Evolutionary conservation across 2,888 invertebrate genomes (phyloP), one percentile per base, ranked within the genome.

Genomic region (Zelleria hepariella): DNA sequence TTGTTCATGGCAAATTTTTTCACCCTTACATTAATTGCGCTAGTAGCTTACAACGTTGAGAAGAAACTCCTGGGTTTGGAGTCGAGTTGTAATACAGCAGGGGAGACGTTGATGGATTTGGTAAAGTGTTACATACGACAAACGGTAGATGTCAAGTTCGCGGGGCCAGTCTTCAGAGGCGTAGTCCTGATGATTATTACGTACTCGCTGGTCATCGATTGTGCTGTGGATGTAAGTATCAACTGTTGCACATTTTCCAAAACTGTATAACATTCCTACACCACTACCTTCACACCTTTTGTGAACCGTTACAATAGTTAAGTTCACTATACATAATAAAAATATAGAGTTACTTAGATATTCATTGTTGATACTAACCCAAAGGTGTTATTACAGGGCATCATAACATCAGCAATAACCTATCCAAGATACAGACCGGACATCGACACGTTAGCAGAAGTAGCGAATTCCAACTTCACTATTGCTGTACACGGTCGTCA

Each of bases 171-270:
- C 20, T 89, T 80, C 62, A 78, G 85, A 68, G 67, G 67, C 21
- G 62, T 86, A 15, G 70, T 77, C 7, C 63, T 83, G 24, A 67
- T 81, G 56, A 78, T 82, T 18, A 74, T 88, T 56, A 53, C 81
- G 1, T 89, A 88, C 65, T 84, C 88, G 1, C 69, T 89, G 48
- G 73, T 89, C 5, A 68, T 88, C n/a, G 75, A 87, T 65, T 82
- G 83, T 59, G 81, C 77, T 57, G 80, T 89, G 63, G 88, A 89
- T 63, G 88, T 88, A 78, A 82, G 86, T 83, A 70, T n/a, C n/a
- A n/a, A n/a, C n/a, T n/a, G n/a, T n/a, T n/a, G n/a, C 61, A 54
- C n/a, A 10, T 5, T 32, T 32, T 20, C 5, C 15, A 56, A 15
- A 10, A 24, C 5, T 54, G 54, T 54, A n/a, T 8, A 24, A 24